Base-by-base conservation (phyloP, 2,888 invertebrate species). In the Eupithecia insigniata region DNA sequence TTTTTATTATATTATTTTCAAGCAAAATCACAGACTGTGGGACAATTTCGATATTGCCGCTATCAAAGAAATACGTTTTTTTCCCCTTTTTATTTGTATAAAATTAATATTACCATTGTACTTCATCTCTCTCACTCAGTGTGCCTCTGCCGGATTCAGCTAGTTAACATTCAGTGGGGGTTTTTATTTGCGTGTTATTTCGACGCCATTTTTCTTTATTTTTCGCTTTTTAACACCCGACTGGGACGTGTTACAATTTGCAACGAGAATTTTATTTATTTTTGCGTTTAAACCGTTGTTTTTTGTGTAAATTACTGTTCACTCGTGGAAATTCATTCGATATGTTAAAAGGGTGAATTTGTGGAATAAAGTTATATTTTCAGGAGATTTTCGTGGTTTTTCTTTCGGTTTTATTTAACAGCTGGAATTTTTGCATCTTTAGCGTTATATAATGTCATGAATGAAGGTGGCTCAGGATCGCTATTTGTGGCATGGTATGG, bases 81-180 rank as follows among this genome's bases (percentile, higher is more conserved):
- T 2, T 39, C 14, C 5, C 14, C 16, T 14, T 1, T 39, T 14
- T 14, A 39, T 18, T 18, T 18, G 18, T 12, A 18, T 28, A 43
- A 39, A 16, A 39, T 39, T 16, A 16, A 16, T 16, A 16, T 16
- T 39, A 16, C 43, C 43, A 43, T 43, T 43, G 7, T 0, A 26
- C 36, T 55, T 55, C 22, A 36, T 51, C 14, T 46, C 46, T 28
- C 78, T 30, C 66, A 55, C 78, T 30, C 66, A 55, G 6, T 76
- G 65, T 70, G 65, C 14, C 71, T 26, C 76, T 0, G 34, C 18
- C 75, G 58, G 67, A 28, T 60, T 14, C 66, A 28, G 80, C 84
- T 85, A 82, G 85, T 87, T 88, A 87, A 80, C 82, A 86, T 86
- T 85, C 86, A 85, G 83, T 76, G 81, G 65, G 72, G 72, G 74